Percentiles rank a stretch among this genome's conserved stretches.
phyloP scores from a whole-genome alignment of 2,888 invertebrate genomes.

The Stramonita haemastoma region DNA sequence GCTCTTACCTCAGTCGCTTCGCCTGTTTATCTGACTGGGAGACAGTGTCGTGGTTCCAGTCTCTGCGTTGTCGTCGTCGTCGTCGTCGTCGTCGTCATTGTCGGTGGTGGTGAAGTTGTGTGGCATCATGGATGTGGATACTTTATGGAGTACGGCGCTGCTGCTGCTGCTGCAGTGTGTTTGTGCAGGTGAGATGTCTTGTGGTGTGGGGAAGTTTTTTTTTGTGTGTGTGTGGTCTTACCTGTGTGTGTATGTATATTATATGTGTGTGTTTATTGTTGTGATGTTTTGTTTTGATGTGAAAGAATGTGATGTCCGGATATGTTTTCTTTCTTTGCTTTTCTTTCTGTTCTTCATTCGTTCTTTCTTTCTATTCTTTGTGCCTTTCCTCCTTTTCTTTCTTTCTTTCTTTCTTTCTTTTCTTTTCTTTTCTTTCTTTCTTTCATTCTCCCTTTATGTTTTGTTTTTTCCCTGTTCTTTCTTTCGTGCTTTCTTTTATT shows the following conservation, averaged over 20 bases:
- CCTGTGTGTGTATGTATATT: constrained; percentile 16
- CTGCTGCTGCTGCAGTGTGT: constrained; percentile 31
- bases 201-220: not conserved
- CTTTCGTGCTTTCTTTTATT: too few relatives aligned
- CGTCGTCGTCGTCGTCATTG: not conserved
- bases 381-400: not conserved
- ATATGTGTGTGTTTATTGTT: not conserved
- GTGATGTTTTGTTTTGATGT: not conserved
- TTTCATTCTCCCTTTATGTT: too few relatives aligned
- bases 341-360: not conserved
- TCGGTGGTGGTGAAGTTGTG: not conserved
- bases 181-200: constrained; percentile 13
- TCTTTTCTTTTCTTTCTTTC: not conserved
- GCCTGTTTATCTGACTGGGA: not conserved
- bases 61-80: not conserved
- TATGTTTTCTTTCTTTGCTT: not conserved
- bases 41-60: not conserved
- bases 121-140: constrained; percentile 28
- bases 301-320: not conserved
- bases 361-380: not conserved
- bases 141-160: constrained; percentile 32
- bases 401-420: not conserved
- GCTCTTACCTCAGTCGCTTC: not conserved
- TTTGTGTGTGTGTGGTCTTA: not conserved
- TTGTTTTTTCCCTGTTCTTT: too few relatives aligned